Conservation (phyloP, 1,140 invertebrate genomes). For the Euglossa dilemma region DNA sequence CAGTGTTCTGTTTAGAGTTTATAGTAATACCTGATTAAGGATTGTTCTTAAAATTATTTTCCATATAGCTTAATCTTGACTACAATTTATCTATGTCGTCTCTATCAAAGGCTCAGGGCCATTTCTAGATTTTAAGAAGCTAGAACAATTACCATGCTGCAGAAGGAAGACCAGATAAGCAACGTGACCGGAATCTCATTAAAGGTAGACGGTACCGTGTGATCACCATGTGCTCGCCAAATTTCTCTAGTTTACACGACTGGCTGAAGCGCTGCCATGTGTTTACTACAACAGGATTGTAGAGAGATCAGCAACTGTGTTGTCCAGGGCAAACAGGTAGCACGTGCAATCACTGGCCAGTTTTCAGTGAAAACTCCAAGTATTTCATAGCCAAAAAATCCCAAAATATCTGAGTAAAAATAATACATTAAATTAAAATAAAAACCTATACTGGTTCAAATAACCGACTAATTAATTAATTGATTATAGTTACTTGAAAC, state of each 20-base stretch:
- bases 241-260: conserved; percentile 53
- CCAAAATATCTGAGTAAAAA: not conserved
- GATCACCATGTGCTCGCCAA: conserved; percentile 61
- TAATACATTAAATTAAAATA: not conserved
- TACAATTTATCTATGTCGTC: not conserved
- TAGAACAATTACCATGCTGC: not conserved
- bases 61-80: not conserved
- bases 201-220: conserved; percentile 47
- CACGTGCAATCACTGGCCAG: not conserved
- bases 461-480: not conserved
- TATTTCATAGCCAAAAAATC: too few species aligned
- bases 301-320: not conserved
- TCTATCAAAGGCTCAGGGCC: too few species aligned
- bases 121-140: not conserved
- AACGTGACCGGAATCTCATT: conserved; percentile 71
- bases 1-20: not conserved
- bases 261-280: conserved; percentile 12
- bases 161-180: conserved; percentile 13
- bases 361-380: not conserved
- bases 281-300: conserved; percentile 13
- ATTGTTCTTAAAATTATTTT: not conserved
- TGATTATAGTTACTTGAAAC: too few species aligned
- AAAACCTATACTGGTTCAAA: not conserved
- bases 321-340: conserved; percentile 17
- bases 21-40: not conserved